Evolutionary conservation across 2,797 vertebrate genomes (phyloP).

Genomic region (Taenioides sp.): DNA sequence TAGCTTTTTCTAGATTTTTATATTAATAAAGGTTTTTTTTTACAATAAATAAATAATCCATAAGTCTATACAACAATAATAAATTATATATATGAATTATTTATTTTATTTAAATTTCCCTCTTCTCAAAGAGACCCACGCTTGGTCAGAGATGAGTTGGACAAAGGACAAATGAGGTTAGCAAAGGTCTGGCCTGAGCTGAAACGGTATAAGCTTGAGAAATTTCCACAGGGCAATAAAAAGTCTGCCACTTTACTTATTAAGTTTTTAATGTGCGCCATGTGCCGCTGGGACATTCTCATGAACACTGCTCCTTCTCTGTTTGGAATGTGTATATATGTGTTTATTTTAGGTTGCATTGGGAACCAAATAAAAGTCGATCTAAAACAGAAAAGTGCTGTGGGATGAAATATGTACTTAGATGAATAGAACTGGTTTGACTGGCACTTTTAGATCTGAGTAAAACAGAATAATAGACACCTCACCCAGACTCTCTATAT

Average conservation of each 20-base stretch:
- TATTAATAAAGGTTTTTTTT: too few species aligned
- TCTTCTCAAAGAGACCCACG: slow-evolving; percentile 14
- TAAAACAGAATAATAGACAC: slow-evolving; percentile 12
- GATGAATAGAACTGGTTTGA: slow-evolving; percentile 18
- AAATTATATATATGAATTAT: background rate
- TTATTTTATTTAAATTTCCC: background rate
- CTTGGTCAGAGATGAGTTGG: slow-evolving; percentile 63
- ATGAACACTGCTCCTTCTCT: slow-evolving; percentile 31
- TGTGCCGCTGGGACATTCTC: slow-evolving; percentile 60
- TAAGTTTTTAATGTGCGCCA: slow-evolving; percentile 80
- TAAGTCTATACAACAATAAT: background rate
- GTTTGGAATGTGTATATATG: slow-evolving; percentile 31
- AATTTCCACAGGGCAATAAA: slow-evolving; percentile 81
- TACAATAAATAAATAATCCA: too few species aligned
- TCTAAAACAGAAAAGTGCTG: slow-evolving; percentile 38
- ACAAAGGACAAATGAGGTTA: slow-evolving; percentile 64
- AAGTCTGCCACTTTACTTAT: slow-evolving; percentile 82
- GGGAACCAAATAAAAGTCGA: slow-evolving; percentile 44
- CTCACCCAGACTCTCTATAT: slow-evolving; percentile 25
- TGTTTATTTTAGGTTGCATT: slow-evolving; percentile 47
- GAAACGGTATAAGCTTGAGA: slow-evolving; percentile 71
- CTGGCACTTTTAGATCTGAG: slow-evolving; percentile 16
- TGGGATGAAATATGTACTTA: slow-evolving; percentile 32
- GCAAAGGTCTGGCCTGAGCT: slow-evolving; percentile 52
- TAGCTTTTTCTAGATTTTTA: background rate